Base-by-base conservation (phyloP, 1,140 invertebrate species). In the Penaeus japonicus region DNA sequence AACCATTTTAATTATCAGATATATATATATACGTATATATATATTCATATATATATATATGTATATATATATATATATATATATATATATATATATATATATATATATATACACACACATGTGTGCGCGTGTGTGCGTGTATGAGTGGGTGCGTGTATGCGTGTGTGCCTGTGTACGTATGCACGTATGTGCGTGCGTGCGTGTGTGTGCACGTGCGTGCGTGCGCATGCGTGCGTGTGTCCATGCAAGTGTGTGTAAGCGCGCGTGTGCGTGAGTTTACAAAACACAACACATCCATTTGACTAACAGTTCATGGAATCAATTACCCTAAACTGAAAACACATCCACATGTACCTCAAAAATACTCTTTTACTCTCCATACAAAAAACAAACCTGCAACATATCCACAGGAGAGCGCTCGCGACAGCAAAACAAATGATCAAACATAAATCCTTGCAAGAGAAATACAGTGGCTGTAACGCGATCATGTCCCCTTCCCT, bases 21-120 rank as follows among this genome's bases (percentile, higher is more conserved):
- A 20, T 65, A 18, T 65, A 15, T 65, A 15, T 65, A 15, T 65
- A 15, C 30, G 30, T 65, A 15, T 65, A 15, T 65, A 65, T 65
- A 65, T 20, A 65, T 65, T 24, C 30, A 65, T 65, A 65, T 65
- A 65, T 65, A 65, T 65, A 65, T 65, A 65, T 4, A 17, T 65
- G 15, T 65, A 17, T 65, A 65, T 65, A 65, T 65, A 65, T 65
- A 65, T 17, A 65, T 65, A 65, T 17, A 65, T 65, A 65, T 65
- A 65, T 65, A 65, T 65, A 65, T 65, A 65, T 65, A 65, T 65
- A 65, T 65, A 65, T 65, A 65, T 65, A 65, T 65, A 65, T 65
- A 65, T 65, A 65, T 17, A 65, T 17, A 65, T 17, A 65, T 65
- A 65, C 27, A 65, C 27, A 65, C 27, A 24, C 27, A 24, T 65